Evolutionary conservation across 2,888 invertebrate genomes (phyloP).

Genomic region (Tortricodes alternella): DNA sequence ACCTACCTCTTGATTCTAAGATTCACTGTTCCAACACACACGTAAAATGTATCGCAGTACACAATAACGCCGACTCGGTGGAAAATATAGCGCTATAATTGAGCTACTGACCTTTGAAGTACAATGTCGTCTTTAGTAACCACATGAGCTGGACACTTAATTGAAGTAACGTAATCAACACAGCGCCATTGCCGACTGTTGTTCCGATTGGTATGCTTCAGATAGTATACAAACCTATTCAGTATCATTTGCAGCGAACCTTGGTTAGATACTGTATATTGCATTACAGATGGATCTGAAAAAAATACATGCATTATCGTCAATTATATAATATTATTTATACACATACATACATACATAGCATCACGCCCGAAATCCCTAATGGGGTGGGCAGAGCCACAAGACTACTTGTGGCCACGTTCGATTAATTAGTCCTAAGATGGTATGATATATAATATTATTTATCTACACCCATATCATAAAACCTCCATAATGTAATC

Average conservation of each 20-base stretch:
- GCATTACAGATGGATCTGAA: slow-evolving; percentile 40
- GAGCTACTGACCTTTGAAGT: slow-evolving; percentile 54
- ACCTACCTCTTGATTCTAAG: too few species aligned
- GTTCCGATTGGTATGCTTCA: slow-evolving; percentile 60
- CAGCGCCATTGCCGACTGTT: slow-evolving; percentile 67
- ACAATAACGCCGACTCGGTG: too few species aligned
- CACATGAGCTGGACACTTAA: slow-evolving; percentile 61
- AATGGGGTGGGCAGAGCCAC: too few species aligned
- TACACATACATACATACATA: too few species aligned
- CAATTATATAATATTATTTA: too few species aligned
- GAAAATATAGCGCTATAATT: too few species aligned
- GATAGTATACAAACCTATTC: slow-evolving; percentile 65
- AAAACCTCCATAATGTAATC: too few species aligned
- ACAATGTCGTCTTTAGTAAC: slow-evolving; percentile 61
- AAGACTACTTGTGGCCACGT: too few species aligned
- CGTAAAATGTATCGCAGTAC: neutral
- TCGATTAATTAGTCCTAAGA: too few species aligned
- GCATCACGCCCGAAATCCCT: too few species aligned
- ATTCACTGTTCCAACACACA: neutral
- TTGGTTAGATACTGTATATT: slow-evolving; percentile 67
- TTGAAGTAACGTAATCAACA: slow-evolving; percentile 58
- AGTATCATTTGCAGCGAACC: slow-evolving; percentile 67
- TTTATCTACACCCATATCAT: too few species aligned
- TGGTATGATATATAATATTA: too few species aligned
- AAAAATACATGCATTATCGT: neutral